Base-by-base conservation (phyloP, 2,888 invertebrate genomes). In the Alsophila aescularia region DNA sequence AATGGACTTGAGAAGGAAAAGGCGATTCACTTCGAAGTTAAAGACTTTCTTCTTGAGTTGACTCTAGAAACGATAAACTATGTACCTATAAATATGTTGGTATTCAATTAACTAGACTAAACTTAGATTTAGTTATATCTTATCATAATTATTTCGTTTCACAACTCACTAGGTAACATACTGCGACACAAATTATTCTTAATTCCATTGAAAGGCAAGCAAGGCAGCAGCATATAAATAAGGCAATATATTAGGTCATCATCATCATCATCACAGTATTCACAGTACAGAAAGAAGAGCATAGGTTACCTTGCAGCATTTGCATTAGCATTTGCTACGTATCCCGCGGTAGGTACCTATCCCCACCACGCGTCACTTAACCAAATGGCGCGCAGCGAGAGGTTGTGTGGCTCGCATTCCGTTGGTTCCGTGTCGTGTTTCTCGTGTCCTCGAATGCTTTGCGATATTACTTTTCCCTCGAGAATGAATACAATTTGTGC, bases 361-460 rank as follows among this genome's bases (percentile, higher is more conserved):
- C 90, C 90, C 89, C 90, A 78, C 90, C 64, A 40, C 58, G 32
- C 52, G 61, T 75, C 78, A 81, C 77, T 81, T 71, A 71, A 72
- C 66, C 73, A 83, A 84, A 86, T 82, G 83, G 85, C 82, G 82
- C 81, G 80, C 83, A 68, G 82, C 80, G 81, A 83, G 85, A 83
- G 88, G 84, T 83, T 81, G 85, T 81, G 77, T 76, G 72, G 62
- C 70, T 70, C 58, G 71, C 75, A 69, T 79, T 73, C 71, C 67
- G 72, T 72, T 67, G 67, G 75, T 73, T 68, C 62, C 70, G 80
- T 79, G 78, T 85, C 79, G 83, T 84, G 85, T 87, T 79, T 75
- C 81, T 79, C 62, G 79, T 75, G 87, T 85, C 82, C 82, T 84
- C 86, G 83, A 78, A 55, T 32, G 13, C 32, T 42, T 62, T 52